phyloP scores from a whole-genome alignment of 2,888 invertebrate species.

The Gymnoscelis rufifasciata region DNA sequence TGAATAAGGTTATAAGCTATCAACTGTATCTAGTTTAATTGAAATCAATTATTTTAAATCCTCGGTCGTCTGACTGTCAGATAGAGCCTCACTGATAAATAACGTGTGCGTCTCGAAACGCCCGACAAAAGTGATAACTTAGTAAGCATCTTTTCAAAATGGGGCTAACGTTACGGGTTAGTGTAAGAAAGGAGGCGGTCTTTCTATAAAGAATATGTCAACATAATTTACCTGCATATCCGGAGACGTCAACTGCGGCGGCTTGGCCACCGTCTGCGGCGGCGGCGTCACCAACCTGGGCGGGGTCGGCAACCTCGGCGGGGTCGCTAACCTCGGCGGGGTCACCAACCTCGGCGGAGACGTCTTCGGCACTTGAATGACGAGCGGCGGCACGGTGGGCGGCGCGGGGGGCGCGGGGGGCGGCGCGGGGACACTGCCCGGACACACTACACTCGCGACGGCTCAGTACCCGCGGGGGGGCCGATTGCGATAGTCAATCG shows the following conservation, averaged over 20 bases:
- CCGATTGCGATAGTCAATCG: slow-evolving; percentile 52
- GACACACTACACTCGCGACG: slow-evolving; percentile 59
- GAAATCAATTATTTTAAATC: no score
- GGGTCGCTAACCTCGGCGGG: slow-evolving; percentile 26
- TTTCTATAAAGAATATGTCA: no score
- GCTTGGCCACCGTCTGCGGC: slow-evolving; percentile 20
- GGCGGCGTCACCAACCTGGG: slow-evolving; percentile 17
- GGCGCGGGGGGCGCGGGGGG: slow-evolving; percentile 19
- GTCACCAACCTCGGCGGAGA: slow-evolving; percentile 14
- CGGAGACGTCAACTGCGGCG: slow-evolving; percentile 24
- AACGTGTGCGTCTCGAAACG: no score
- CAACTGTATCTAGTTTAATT: no score
- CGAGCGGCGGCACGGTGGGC: slow-evolving; percentile 10
- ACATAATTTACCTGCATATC: slow-evolving; percentile 27
- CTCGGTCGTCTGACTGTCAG: no score
- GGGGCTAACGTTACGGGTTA: no score
- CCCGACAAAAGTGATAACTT: no score
- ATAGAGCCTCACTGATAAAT: no score
- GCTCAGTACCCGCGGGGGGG: slow-evolving; percentile 55
- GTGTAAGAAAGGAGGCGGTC: no score
- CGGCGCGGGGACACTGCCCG: slow-evolving; percentile 51
- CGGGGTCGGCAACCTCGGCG: slow-evolving; percentile 21
- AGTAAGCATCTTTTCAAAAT: no score
- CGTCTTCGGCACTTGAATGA: slow-evolving; percentile 5
- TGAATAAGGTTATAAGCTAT: no score